Conservation (phyloP, 1,140 invertebrate species). For the Cryptotermes secundus region DNA sequence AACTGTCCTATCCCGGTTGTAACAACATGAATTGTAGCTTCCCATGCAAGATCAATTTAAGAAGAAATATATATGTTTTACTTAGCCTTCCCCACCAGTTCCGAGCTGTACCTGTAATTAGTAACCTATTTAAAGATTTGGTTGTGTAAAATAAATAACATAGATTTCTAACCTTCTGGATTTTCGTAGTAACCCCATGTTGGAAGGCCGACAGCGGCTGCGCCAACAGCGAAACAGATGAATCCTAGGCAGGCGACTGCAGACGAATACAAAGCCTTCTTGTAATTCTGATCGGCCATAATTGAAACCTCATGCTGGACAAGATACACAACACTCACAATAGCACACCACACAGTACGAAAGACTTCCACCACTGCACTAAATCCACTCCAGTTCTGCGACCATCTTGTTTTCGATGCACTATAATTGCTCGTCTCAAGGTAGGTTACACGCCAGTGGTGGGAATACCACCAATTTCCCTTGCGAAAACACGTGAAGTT, state of each 20-base stretch:
- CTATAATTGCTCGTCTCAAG: neutral
- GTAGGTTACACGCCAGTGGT: neutral
- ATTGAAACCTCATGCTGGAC: neutral
- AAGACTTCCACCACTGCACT: neutral
- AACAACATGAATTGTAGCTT: too few species aligned
- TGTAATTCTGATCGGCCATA: slow-evolving; percentile 24
- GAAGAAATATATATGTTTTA: too few species aligned
- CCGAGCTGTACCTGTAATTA: too few species aligned
- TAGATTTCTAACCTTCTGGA: slow-evolving; percentile 51
- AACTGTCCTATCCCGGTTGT: too few species aligned
- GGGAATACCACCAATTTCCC: neutral
- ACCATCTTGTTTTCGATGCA: neutral
- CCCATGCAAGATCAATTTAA: too few species aligned
- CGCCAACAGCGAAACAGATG: slow-evolving; percentile 72
- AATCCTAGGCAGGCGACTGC: slow-evolving; percentile 73
- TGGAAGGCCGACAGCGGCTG: slow-evolving; percentile 71
- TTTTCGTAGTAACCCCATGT: slow-evolving; percentile 79
- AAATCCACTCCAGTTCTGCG: neutral
- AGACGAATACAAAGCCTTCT: slow-evolving; percentile 48
- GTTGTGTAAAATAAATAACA: neutral
- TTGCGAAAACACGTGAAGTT: too few species aligned
- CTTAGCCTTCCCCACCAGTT: too few species aligned
- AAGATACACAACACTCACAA: neutral
- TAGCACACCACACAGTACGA: neutral
- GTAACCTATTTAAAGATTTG: too few species aligned